Evolutionary conservation across 2,113 vertebrate species (phyloP).

Genomic region (Ardeotis arabs): DNA sequence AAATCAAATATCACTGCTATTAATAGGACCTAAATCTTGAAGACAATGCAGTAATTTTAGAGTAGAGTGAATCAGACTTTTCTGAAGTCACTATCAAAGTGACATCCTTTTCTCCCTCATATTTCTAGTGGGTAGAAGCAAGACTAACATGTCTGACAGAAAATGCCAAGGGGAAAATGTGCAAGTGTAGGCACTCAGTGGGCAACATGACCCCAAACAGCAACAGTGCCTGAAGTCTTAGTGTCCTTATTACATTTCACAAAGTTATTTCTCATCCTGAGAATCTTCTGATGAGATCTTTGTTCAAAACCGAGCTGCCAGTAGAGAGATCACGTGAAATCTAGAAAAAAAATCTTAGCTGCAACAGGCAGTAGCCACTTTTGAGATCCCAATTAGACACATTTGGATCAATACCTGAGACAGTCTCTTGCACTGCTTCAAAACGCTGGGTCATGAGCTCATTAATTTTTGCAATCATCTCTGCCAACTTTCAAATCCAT

Average conservation of each 20-base stretch:
- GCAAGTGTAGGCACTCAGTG: background rate
- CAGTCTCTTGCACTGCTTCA: background rate
- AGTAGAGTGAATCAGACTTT: background rate
- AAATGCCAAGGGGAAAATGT: background rate
- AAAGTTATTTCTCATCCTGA: background rate
- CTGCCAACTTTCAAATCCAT: background rate
- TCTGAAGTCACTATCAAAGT: background rate
- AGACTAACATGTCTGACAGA: background rate
- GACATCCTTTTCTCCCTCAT: background rate
- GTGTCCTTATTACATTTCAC: background rate
- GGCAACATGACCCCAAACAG: background rate
- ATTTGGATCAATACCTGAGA: background rate
- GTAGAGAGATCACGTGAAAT: background rate
- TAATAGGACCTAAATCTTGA: background rate
- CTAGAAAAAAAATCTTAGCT: background rate
- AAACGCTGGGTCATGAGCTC: background rate
- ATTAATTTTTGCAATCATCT: background rate
- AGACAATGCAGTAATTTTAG: background rate
- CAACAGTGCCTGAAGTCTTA: background rate
- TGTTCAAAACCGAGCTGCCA: background rate
- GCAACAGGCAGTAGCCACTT: background rate
- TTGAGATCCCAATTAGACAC: background rate
- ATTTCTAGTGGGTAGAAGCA: background rate
- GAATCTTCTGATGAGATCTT: background rate
- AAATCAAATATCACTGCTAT: background rate